A percentile compares a stretch with the other conserved stretches of the same genome.
phyloP scores from a whole-genome alignment of 2,888 invertebrate species.

The Liposcelis brunnea region DNA sequence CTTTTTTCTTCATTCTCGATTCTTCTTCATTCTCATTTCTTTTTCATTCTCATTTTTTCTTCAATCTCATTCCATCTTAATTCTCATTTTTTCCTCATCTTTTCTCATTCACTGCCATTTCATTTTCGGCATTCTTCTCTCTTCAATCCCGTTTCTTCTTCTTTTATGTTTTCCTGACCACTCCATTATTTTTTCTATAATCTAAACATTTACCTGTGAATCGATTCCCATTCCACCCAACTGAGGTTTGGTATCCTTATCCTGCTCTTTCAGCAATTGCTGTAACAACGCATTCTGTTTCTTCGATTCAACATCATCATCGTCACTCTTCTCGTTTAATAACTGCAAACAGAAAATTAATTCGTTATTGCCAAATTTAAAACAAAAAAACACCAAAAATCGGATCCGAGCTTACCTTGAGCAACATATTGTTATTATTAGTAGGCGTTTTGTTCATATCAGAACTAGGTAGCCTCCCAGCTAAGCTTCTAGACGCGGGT shows the following conservation, averaged over 20 bases:
- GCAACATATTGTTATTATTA: slow-evolving; percentile 30
- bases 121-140: no score
- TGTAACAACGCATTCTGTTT: slow-evolving; percentile 42
- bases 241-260: slow-evolving; percentile 28
- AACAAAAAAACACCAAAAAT: not conserved
- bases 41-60: no score
- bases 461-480: slow-evolving; percentile 8
- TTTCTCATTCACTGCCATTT: no score
- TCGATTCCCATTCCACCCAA: no score
- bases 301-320: slow-evolving; percentile 50
- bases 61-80: no score
- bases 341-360: slow-evolving; percentile 34
- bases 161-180: no score
- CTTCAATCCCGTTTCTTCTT: no score
- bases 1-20: no score
- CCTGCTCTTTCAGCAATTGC: slow-evolving; percentile 38
- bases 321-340: slow-evolving; percentile 65
- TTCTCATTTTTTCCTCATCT: no score
- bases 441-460: not conserved
- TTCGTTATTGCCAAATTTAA: not conserved
- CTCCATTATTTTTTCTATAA: no score
- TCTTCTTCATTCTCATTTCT: no score
- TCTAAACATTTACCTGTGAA: no score
- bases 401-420: slow-evolving; percentile 33
- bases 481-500: slow-evolving; percentile 10